Evolutionary conservation across 2,888 invertebrate genomes (phyloP), one percentile per base, ranked within the genome.

Genomic region (Ptychoptera albimana): DNA sequence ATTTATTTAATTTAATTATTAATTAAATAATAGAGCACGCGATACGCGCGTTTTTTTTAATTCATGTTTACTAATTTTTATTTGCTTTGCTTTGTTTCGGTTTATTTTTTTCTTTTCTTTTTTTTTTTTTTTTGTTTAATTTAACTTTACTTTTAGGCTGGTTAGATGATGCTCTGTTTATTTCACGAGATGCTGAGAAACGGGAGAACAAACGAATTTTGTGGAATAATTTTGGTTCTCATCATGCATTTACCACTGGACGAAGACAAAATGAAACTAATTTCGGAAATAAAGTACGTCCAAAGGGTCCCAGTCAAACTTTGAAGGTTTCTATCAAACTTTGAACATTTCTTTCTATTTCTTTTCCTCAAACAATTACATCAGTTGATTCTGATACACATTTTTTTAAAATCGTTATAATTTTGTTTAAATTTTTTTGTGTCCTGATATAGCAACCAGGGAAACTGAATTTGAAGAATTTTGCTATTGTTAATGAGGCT

Each of bases 391-490:
- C 8, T 13, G 8, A 37, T 37, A 42, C 6, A 35, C 29, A 31
- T 12, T 9, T 23, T 46, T 10, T 16, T 15, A 39, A 2, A 43
- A 43, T 8, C 5, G 2, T 11, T 31, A 32, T 11, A 30, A 42
- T 12, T 39, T 16, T 44, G 45, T 36, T 44, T 30, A 37, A 14
- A 40, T 44, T 29, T 39, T 23, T 45, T 48, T 39, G 43, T 31
- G 35, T 16, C 38, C 9, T 45, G 58, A 23, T 58, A 29, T 60
- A 81, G 75, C 86, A 88, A 77, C 88, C 89, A 12, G 89, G 89
- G 46, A 88, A 88, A 67, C 67, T 91, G 59, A 88, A 91, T 61
- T 71, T 88, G 72, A 86, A 85, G 64, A 87, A 88, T 62, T 91
- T 82, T 63, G 81, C 84, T 41, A 77, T 87, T 65, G 87, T 91